Evolutionary conservation across 2,888 invertebrate species (phyloP), one percentile per base, ranked within the genome.

Genomic region (Epirrhoe alternata): DNA sequence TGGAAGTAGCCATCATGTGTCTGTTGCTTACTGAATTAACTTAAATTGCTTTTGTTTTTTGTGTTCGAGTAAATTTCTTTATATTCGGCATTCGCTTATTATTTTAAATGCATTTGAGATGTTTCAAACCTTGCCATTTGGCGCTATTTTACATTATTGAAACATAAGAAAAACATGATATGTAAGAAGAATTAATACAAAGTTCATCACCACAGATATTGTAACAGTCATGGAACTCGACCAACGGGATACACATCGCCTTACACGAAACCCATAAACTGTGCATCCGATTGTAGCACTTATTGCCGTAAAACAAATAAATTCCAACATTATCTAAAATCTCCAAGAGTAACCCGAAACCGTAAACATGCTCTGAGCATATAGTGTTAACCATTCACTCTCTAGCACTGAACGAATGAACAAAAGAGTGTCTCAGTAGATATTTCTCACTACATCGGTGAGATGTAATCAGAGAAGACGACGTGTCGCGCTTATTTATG

Each of bases 381-480:
- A 89, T 86, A 61, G 85, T 86, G 86, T 89, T 92, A 91, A 92
- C 89, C 89, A 92, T 91, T 90, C 89, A 89, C 89, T 88, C 85
- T 79, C 80, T 88, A 83, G 88, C 88, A 89, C 88, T 87, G 91
- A 92, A 92, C 92, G 92, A 93, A 88, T 87, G 91, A 92, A 92
- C 92, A 92, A 93, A 92, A 91, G 92, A 88, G 86, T 83, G 81
- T 87, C 85, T 84, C 90, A 90, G 86, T 88, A 84, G 90, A 90
- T 89, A 92, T 92, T 92, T 92, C 93, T 92, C 92, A 92, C 91
- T 89, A 92, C 91, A 92, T 93, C 90, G 90, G 90, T 86, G 90
- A 90, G 93, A 93, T 93, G 93, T 93, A 93, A 93, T 93, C 93
- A 92, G 93, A 92, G 93, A 93, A 92, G 92, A 92, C 92, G 92